A percentile compares a stretch with the other conserved stretches of the same genome.
These are phyloP conservation scores for Marcusenius ussheri DNA, from an alignment of 2,113 vertebrate species.

Conservation along the genomic window DNA sequence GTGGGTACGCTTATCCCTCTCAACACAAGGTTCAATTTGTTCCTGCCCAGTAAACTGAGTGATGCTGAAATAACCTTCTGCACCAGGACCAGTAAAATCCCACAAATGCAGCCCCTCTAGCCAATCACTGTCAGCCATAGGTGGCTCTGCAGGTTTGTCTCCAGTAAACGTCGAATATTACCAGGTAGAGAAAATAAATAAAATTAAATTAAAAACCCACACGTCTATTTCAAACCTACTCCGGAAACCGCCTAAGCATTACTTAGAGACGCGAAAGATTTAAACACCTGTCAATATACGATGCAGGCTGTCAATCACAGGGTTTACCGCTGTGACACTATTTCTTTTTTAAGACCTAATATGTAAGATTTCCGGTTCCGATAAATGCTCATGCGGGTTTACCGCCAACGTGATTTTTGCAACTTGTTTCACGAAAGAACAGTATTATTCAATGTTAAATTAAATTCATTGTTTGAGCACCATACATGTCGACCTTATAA, in stretches of 20 bases:
- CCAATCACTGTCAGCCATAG: conserved; percentile 20
- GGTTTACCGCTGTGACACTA: not conserved
- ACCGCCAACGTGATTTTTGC: not conserved
- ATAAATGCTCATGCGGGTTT: not conserved
- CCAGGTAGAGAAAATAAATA: not conserved
- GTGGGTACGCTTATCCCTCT: not conserved
- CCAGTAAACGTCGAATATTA: not conserved
- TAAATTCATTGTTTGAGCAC: not conserved
- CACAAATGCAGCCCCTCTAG: not conserved
- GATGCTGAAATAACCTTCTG: conserved; percentile 6
- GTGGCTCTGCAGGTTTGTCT: conserved; percentile 8
- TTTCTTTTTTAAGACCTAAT: conserved; percentile 6
- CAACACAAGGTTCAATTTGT: conserved; percentile 6
- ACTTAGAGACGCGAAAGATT: conserved; percentile 4
- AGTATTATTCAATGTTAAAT: not conserved
- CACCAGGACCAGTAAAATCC: conserved; percentile 9
- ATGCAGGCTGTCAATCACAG: not conserved
- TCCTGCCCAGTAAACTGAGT: not conserved
- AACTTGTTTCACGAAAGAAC: not conserved
- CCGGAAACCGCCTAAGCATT: not conserved
- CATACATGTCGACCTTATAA: not conserved
- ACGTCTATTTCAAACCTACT: not conserved
- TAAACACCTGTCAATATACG: not conserved
- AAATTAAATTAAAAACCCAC: not conserved
- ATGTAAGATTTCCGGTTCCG: conserved; percentile 2